A percentile compares a stretch with the other conserved stretches of the same genome.
Conservation (phyloP, 2,113 vertebrate genomes). For the Odontophorus gujanensis region DNA sequence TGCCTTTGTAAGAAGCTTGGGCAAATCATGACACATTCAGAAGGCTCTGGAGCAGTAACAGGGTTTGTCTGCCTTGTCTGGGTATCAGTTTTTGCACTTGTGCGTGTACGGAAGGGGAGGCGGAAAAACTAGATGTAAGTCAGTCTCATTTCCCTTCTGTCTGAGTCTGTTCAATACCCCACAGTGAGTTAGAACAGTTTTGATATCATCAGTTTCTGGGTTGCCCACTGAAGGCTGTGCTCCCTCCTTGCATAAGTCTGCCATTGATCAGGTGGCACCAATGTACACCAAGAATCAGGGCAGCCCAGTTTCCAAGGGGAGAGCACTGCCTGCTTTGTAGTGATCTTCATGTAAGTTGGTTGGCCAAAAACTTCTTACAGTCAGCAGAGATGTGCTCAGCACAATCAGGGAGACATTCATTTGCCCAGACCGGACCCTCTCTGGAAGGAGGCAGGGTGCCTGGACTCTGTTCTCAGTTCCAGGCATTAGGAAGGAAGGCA, state of each 20-base stretch:
- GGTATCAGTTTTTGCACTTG: neutral
- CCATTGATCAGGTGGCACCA: neutral
- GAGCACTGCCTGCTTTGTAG: neutral
- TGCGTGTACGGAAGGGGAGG: neutral
- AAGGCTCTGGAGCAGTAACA: neutral
- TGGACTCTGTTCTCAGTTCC: neutral
- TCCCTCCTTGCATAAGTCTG: neutral
- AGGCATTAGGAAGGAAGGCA: neutral
- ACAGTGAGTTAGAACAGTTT: neutral
- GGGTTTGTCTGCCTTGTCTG: accelerated
- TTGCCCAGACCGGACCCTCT: neutral
- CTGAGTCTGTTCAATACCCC: neutral
- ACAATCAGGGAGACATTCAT: neutral
- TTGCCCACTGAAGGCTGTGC: neutral
- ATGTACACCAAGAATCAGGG: neutral
- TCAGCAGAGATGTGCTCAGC: neutral
- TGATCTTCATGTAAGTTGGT: neutral
- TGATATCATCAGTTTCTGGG: neutral
- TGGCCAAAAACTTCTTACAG: neutral
- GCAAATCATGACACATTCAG: neutral
- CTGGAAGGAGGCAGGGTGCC: neutral
- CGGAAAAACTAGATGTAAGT: neutral
- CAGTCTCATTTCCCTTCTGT: neutral
- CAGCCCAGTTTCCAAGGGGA: neutral
- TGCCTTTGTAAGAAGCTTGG: neutral